Evolutionary conservation across 2,888 invertebrate species (phyloP), one percentile per base, ranked within the genome.

Genomic region (Nemotelus pantherinus): DNA sequence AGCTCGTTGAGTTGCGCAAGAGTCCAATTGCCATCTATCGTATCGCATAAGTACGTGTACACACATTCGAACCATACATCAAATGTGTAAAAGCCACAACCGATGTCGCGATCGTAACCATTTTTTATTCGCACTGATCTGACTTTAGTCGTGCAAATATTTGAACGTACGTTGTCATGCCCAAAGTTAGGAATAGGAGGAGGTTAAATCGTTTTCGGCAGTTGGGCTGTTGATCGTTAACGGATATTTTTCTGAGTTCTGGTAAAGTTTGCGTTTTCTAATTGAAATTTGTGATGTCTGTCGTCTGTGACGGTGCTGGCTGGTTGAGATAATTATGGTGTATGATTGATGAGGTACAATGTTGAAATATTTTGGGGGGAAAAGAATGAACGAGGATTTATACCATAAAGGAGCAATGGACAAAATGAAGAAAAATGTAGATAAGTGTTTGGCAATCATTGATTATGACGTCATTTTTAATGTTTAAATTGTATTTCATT

Each of bases 101-200:
- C 68, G 50, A 50, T 48, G 3, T 68, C 68, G 68, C 50, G 53
- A 68, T 50, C 53, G 50, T 53, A 68, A 41, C 41, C 68, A 68
- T 68, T 48, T 25, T 68, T 68, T 50, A 25, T 25, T 25, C 25
- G 25, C 53, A 53, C 68, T 68, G 68, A 68, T 68, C 68, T 68
- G 45, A 41, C 68, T 39, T 57, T 25, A 57, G 25, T 39, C 25
- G 68, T 72, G 72, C 72, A 72, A 72, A 72, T 72, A 72, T 72
- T 72, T 72, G 47, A 60, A 57, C 72, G 58, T 47, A 72, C 72
- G 41, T 39, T 60, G 72, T 72, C 72, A 72, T 72, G 47, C 39
- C 72, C 72, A 58, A 72, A 72, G 72, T 60, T 72, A 72, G 72
- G 25, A 25, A 25, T 25, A 25, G 25, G 25, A 25, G 25, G 25